Base-by-base conservation (phyloP, 2,797 vertebrate genomes). In the Sebastes vulpes region DNA sequence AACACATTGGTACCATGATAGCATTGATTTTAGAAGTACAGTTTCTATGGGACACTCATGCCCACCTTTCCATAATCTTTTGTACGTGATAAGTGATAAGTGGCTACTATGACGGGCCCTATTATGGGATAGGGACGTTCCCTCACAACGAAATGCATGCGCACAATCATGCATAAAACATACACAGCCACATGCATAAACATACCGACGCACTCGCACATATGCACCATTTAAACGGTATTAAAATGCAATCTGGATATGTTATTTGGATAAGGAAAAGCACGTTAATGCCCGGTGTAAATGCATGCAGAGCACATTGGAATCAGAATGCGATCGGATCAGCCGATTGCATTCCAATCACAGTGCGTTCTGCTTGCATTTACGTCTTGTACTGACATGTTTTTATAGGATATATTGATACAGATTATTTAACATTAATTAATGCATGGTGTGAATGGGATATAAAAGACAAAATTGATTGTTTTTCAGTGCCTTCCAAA, bases 1-100 rank as follows among this genome's bases (percentile, higher is more conserved):
- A 74, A 76, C 68, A 58, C 81, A 63, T 9, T 52, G 48, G 18
- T 50, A 25, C 59, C 14, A 58, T 20, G 35, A 70, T 38, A 61
- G 48, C 21, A 4, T 25, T 46, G 2, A 38, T 48, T 68, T 50
- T 53, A 21, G 1, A 66, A 26, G n/a, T 20, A 28, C 10, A 71
- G 31, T 52, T 23, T 50, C 16, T n/a, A 7, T 20, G 11, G 28
- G 46, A 71, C 16, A 48, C 60, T 52, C n/a, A 63, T 31, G 48
- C 52, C 9, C n/a, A 50, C 29, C 35, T 59, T 54, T 68, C 21
- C 31, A 80, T 21, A 35, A 60, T 12, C 54, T 60, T 65, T 46
- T 46, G 16, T 46, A n/a, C 42, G 42, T 46, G 42, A 46, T 46
- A 46, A 46, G 42, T 7, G 6, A 46, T 18, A 18, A 32, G 60